phyloP scores from a whole-genome alignment of 2,888 invertebrate species.

The Altica lythri region DNA sequence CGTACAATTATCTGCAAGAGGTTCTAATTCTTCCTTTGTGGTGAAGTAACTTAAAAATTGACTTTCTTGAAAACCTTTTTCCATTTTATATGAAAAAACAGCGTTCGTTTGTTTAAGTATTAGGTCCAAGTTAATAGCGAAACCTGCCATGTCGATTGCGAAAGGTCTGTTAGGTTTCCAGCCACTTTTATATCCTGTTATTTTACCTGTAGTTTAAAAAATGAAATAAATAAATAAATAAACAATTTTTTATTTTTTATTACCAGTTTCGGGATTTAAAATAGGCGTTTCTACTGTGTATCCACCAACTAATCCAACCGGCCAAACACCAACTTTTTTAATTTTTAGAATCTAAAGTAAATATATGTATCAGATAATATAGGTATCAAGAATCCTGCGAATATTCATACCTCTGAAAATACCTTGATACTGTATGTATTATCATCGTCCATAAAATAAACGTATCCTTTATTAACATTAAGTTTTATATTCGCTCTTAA shows the following conservation, averaged over 20 bases:
- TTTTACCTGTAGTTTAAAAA: slow-evolving; percentile 56
- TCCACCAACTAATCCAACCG: slow-evolving; percentile 95
- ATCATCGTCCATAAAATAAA: slow-evolving; percentile 97
- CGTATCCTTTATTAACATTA: slow-evolving; percentile 69
- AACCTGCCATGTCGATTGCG: slow-evolving; percentile 98
- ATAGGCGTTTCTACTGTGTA: slow-evolving; percentile 90
- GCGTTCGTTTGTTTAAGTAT: slow-evolving; percentile 74
- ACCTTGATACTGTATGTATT: slow-evolving; percentile 89
- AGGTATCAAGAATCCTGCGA: no score
- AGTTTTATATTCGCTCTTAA: slow-evolving; percentile 65
- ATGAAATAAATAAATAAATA: not conserved
- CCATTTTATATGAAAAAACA: slow-evolving; percentile 80
- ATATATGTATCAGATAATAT: no score
- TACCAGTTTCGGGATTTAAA: slow-evolving; percentile 58
- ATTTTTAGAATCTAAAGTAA: slow-evolving; percentile 81
- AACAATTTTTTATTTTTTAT: not conserved
- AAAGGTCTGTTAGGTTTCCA: slow-evolving; percentile 93
- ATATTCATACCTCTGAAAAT: slow-evolving; percentile 78
- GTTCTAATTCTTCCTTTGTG: slow-evolving; percentile 79
- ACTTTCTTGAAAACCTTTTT: slow-evolving; percentile 88
- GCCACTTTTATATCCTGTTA: slow-evolving; percentile 70
- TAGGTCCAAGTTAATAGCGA: slow-evolving; percentile 81
- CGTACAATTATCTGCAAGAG: slow-evolving; percentile 86
- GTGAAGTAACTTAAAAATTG: slow-evolving; percentile 79
- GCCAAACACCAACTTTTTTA: slow-evolving; percentile 87